phyloP scores from a whole-genome alignment of 2,888 invertebrate genomes.

The Gortyna flavago region DNA sequence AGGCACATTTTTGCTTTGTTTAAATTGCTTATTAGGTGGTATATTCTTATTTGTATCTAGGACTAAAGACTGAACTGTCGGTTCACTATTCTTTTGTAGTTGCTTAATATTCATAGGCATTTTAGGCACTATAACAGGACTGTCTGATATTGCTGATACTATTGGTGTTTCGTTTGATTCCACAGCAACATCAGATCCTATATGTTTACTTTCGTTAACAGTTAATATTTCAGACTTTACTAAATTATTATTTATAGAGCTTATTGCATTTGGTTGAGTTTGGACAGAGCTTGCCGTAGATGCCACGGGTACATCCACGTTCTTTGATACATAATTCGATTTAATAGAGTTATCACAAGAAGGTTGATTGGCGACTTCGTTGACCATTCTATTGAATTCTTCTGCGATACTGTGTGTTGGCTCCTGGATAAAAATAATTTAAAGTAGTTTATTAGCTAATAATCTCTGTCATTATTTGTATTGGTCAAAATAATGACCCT shows the following conservation, averaged over 20 bases:
- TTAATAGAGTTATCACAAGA: constrained; percentile 79
- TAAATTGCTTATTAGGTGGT: constrained; percentile 79
- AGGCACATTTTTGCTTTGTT: constrained; percentile 81
- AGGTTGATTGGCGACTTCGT: constrained; percentile 84
- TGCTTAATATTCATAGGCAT: constrained; percentile 85
- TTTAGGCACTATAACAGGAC: constrained; percentile 91
- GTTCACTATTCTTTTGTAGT: constrained; percentile 83
- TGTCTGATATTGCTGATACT: constrained; percentile 93
- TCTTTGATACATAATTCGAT: constrained; percentile 78
- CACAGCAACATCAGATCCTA: constrained; percentile 82
- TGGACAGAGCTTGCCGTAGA: constrained; percentile 77
- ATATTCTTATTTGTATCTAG: constrained; percentile 84
- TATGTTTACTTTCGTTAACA: constrained; percentile 84
- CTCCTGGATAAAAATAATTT: constrained; percentile 71
- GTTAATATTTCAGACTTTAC: constrained; percentile 86
- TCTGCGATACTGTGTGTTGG: constrained; percentile 83
- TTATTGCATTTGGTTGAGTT: constrained; percentile 84
- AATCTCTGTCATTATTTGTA: not conserved
- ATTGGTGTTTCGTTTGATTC: constrained; percentile 90
- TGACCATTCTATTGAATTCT: constrained; percentile 87
- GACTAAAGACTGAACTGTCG: constrained; percentile 77
- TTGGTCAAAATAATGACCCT: not conserved
- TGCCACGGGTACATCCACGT: constrained; percentile 76
- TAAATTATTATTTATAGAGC: constrained; percentile 85
- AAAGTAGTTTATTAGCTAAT: constrained; percentile 24